Conservation (phyloP, 2,797 vertebrate species). For the Sorex maritimensis region DNA sequence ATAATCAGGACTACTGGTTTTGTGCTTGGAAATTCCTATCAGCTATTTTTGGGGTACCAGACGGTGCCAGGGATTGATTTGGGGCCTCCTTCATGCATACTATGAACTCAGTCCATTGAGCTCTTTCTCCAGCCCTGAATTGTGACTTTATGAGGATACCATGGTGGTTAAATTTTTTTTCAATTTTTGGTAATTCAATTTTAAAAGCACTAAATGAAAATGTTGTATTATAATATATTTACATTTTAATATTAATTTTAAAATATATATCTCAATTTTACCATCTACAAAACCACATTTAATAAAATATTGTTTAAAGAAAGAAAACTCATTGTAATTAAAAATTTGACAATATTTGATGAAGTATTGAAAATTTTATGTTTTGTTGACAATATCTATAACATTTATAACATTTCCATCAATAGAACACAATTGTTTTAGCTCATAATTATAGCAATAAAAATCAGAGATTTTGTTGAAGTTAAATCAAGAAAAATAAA, state of each 20-base stretch:
- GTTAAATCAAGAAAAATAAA: conserved; percentile 58
- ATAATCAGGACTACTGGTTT: too few species aligned
- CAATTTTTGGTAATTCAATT: not conserved
- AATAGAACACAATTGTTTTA: conserved; percentile 40
- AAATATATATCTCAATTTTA: conserved; percentile 34
- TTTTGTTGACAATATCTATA: conserved; percentile 30
- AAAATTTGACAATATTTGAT: conserved; percentile 59
- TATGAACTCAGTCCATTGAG: too few species aligned
- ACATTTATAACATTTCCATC: conserved; percentile 31
- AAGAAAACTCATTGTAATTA: conserved; percentile 48
- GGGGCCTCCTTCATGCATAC: too few species aligned
- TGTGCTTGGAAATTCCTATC: too few species aligned
- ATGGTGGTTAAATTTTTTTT: not conserved
- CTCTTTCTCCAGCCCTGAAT: too few species aligned
- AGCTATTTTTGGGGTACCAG: too few species aligned
- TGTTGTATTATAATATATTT: not conserved
- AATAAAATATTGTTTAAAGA: conserved; percentile 27
- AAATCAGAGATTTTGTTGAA: not conserved
- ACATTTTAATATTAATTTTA: conserved; percentile 39
- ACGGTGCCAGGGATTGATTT: too few species aligned
- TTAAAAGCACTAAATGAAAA: conserved; percentile 16
- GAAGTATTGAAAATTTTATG: conserved; percentile 10
- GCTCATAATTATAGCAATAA: not conserved
- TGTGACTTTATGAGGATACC: conserved; percentile 55
- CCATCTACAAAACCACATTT: conserved; percentile 19